These are phyloP conservation scores for Geodia barretti DNA, from an alignment of 37 sponge, comb jelly and placozoan genomes.

Conservation along the genomic window DNA sequence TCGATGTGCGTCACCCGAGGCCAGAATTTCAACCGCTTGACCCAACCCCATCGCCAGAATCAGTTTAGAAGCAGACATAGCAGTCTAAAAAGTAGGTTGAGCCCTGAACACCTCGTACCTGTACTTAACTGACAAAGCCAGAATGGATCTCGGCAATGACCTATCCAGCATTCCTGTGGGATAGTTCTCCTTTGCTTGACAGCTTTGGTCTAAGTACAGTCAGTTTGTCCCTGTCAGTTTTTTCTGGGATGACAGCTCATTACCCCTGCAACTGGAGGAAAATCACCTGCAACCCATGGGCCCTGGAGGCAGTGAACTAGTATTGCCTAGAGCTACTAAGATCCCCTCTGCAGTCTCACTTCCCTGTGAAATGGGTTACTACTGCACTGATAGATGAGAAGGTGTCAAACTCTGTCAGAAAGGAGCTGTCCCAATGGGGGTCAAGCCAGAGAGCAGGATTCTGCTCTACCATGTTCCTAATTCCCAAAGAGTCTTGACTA, in stretches of 20 bases:
- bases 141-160: not conserved
- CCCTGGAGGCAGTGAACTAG: not conserved
- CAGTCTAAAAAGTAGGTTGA: not conserved
- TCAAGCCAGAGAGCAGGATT: constrained; percentile 13
- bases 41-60: no score
- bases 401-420: constrained; percentile 4
- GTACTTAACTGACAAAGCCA: not conserved
- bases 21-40: no score
- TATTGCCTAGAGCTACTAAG: not conserved
- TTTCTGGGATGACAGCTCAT: constrained; percentile 11
- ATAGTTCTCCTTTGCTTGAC: not conserved
- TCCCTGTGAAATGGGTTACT: not conserved
- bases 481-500: constrained; percentile 39
- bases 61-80: no score
- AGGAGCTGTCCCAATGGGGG: not conserved
- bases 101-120: not conserved
- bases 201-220: not conserved
- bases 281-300: constrained; percentile 33
- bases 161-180: not conserved
- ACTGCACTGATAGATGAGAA: not conserved
- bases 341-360: not conserved
- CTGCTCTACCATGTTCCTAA: constrained; percentile 41
- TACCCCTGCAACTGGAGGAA: constrained; percentile 26
- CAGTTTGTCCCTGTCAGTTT: not conserved
- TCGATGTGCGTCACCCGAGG: no score